Conservation (phyloP, 2,888 invertebrate species). For the Heliconius hortense region DNA sequence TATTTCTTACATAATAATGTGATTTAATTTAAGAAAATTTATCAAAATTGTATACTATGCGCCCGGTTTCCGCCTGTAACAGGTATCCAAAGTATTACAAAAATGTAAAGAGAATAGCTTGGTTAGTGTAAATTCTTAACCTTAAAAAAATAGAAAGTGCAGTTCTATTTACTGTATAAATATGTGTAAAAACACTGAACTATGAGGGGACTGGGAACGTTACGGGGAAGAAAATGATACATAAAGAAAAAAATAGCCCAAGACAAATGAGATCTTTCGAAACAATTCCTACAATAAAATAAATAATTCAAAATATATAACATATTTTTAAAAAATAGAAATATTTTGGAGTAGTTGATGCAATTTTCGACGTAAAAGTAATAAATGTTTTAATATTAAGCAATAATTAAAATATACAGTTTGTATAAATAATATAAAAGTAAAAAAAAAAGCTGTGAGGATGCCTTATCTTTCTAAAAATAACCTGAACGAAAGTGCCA, state of each 20-base stretch:
- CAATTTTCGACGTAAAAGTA: too few relatives aligned
- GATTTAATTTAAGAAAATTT: constrained; percentile 51
- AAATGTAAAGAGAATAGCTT: constrained; percentile 73
- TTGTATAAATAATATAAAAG: background rate
- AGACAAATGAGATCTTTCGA: background rate
- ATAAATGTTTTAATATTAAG: too few relatives aligned
- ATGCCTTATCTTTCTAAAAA: background rate
- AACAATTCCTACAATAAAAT: background rate
- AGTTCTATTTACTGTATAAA: background rate
- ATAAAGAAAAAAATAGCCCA: background rate
- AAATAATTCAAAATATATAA: too few relatives aligned
- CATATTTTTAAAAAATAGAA: too few relatives aligned
- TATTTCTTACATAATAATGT: constrained; percentile 38
- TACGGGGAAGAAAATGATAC: background rate
- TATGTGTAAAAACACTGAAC: background rate
- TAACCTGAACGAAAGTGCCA: background rate
- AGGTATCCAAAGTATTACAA: constrained; percentile 72
- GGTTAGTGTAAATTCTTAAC: constrained; percentile 51
- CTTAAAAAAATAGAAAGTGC: background rate
- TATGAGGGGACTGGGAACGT: background rate
- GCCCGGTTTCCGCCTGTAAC: constrained; percentile 63
- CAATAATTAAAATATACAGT: too few relatives aligned
- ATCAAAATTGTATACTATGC: constrained; percentile 65
- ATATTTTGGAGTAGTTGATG: too few relatives aligned
- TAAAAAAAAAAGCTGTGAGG: background rate